Conservation (phyloP, 1,140 invertebrate species). For the Monomorium pharaonis region DNA sequence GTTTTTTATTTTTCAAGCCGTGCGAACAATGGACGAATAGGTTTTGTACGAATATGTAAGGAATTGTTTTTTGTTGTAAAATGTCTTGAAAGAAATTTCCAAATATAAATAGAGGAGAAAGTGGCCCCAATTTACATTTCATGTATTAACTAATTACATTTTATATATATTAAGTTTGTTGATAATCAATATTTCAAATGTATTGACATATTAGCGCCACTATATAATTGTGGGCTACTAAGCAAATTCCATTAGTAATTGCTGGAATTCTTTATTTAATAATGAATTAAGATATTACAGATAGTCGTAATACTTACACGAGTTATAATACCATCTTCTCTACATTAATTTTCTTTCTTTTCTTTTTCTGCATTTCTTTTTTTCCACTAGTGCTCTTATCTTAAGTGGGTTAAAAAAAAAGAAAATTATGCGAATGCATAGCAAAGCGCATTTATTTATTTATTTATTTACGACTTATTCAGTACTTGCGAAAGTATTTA, state of each 20-base stretch:
- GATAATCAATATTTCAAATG: too few species aligned
- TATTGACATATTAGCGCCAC: too few species aligned
- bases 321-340: too few species aligned
- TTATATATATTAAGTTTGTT: too few species aligned
- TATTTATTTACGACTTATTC: background rate
- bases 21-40: background rate
- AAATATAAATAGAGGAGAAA: background rate
- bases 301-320: too few species aligned
- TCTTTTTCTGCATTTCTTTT: background rate
- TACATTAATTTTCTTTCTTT: background rate
- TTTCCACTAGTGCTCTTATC: background rate
- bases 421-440: background rate
- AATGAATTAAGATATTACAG: too few species aligned
- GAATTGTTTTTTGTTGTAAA: background rate
- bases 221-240: too few species aligned
- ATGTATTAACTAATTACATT: too few species aligned
- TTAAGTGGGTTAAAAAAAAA: background rate
- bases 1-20: background rate
- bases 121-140: too few species aligned
- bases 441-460: background rate
- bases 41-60: background rate
- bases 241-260: too few species aligned
- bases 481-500: background rate
- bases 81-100: background rate
- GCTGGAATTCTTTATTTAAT: too few species aligned